Percentiles rank a stretch among this genome's conserved stretches.
Conservation (phyloP, 2,797 vertebrate species). For the Neopelma chrysocephalum region DNA sequence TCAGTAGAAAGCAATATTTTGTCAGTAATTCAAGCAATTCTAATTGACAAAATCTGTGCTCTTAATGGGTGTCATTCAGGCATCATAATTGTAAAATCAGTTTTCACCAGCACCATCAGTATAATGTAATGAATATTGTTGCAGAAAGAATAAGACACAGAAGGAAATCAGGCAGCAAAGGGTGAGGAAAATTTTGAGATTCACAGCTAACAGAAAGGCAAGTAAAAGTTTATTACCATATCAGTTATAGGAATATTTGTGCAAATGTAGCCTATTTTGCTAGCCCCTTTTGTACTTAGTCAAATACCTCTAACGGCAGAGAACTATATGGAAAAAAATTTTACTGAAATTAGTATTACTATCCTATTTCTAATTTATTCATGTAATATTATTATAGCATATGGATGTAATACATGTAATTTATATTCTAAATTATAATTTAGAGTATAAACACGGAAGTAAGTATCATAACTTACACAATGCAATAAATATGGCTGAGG, state of each 20-base stretch:
- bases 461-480: not conserved
- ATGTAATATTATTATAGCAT: not conserved
- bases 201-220: not conserved
- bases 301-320: not conserved
- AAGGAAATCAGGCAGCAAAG: not conserved
- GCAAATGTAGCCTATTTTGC: not conserved
- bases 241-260: not conserved
- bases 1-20: slow-evolving; percentile 28
- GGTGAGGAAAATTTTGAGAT: not conserved
- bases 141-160: not conserved
- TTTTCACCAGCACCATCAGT: not conserved
- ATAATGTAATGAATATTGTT: not conserved
- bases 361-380: not conserved
- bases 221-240: not conserved
- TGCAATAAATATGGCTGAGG: not conserved
- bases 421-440: not conserved
- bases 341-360: not conserved
- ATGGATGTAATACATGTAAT: not conserved
- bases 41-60: not conserved
- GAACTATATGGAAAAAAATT: not conserved
- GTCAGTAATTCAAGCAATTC: not conserved
- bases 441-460: not conserved
- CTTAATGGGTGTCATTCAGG: not conserved
- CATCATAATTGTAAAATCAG: not conserved
- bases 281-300: not conserved